Evolutionary conservation across 2,888 invertebrate genomes (phyloP).

Genomic region (Pandemis corylana): DNA sequence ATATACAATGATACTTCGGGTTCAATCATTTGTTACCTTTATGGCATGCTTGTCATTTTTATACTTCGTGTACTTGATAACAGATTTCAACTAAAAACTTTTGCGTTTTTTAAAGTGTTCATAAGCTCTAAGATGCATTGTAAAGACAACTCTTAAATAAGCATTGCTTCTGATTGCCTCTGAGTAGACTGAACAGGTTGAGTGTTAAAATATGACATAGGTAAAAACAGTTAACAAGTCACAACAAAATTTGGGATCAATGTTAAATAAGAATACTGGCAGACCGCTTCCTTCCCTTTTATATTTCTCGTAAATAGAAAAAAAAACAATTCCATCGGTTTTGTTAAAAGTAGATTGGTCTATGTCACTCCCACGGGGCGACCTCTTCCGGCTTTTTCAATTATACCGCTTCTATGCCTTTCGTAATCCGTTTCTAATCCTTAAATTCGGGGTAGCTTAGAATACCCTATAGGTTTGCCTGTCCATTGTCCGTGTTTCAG

Average conservation of each 20-base stretch:
- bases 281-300: not conserved
- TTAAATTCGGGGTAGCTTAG: conserved; percentile 30
- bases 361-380: conserved; percentile 29
- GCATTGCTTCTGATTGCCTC: too few relatives aligned
- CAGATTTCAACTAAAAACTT: too few relatives aligned
- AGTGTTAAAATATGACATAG: not conserved
- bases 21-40: too few relatives aligned
- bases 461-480: conserved; percentile 31
- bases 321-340: conserved; percentile 27
- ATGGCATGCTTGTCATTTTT: too few relatives aligned
- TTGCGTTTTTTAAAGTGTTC: too few relatives aligned
- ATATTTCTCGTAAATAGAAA: conserved; percentile 12
- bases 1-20: not conserved
- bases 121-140: too few relatives aligned
- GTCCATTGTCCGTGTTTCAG: conserved; percentile 11
- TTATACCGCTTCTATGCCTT: conserved; percentile 35
- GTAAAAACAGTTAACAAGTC: not conserved
- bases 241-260: not conserved
- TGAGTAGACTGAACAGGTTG: not conserved
- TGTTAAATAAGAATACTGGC: not conserved
- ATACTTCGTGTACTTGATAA: too few relatives aligned
- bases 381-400: conserved; percentile 38
- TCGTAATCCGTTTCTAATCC: conserved; percentile 40
- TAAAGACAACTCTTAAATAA: too few relatives aligned
- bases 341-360: conserved; percentile 37